Evolutionary conservation across 2,113 vertebrate species (phyloP), one percentile per base, ranked within the genome.

Genomic region (Pseudorectes ferrugineus): DNA sequence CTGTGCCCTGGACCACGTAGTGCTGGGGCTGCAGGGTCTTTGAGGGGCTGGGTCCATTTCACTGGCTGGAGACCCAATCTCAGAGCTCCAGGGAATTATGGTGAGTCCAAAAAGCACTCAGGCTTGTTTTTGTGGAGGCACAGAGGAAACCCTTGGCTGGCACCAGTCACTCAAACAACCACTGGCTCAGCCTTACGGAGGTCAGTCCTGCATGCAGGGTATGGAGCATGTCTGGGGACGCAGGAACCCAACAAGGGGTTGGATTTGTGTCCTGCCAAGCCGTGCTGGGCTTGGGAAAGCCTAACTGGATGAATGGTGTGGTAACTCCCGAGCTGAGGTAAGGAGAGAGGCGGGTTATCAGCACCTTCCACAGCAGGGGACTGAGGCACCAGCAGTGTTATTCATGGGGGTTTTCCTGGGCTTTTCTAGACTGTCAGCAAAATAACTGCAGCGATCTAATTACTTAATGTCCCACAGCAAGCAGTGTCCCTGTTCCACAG

Each of bases 121-220:
- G 36, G n/a, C 9, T 65, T 73, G 40, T 22, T 25, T 17, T 70
- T 33, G 46, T 77, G 77, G 21, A 66, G n/a, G 16, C 25, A 22
- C 14, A 58, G 65, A 81, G 20, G 48, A 79, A 77, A 51, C 5
- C 2, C 31, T 35, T 16, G 45, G 12, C 65, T 73, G 35, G 46
- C 55, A 75, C 9, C 0, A 0, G 11, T 55, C 52, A 40, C 36
- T 75, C 12, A 38, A 63, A 19, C 51, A 59, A 31, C 13, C 12
- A 6, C 11, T 33, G 29, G 49, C n/a, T 66, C 48, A 54, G 38
- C 11, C 38, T 74, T 6, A 14, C 1, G 0, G 26, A 28, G 24
- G 24, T 26, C 22, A 75, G 14, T 54, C 25, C 35, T 52, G 62
- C 45, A 31, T 33, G 26, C 45, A 59, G 49, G 42, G 4, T 43